phyloP scores from a whole-genome alignment of 2,113 vertebrate genomes.

The Toxotes jaculatrix region DNA sequence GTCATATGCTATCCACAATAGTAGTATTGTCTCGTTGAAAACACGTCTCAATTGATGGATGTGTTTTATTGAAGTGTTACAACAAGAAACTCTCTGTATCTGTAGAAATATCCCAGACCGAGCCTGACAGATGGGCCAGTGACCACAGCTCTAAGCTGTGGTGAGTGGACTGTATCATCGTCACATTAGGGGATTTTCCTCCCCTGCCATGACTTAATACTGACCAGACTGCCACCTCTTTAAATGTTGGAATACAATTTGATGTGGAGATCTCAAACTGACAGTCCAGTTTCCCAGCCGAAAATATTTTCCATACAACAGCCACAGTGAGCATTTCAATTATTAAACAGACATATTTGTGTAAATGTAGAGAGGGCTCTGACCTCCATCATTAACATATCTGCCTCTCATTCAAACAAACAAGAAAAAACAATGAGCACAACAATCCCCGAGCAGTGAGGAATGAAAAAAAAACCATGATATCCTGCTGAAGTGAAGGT shows the following conservation, averaged over 20 bases:
- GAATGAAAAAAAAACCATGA: conserved; percentile 31
- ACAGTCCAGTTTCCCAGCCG: background rate
- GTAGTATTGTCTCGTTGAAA: background rate
- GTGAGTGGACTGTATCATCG: conserved; percentile 70
- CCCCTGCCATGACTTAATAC: conserved; percentile 52
- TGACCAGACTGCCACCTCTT: conserved; percentile 28
- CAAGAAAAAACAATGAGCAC: background rate
- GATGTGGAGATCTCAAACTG: conserved; percentile 13
- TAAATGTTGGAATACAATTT: conserved; percentile 21
- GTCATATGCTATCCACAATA: background rate
- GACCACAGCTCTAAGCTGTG: conserved; percentile 68
- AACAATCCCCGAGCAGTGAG: conserved; percentile 2
- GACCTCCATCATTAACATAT: conserved; percentile 49
- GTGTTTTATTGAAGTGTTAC: background rate
- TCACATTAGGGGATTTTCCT: conserved; percentile 77
- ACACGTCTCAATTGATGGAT: background rate
- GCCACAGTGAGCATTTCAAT: background rate
- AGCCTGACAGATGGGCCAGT: conserved; percentile 70
- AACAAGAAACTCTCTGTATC: conserved; percentile 6
- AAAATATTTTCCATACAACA: background rate
- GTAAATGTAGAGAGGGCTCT: background rate
- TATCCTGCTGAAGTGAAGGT: conserved; percentile 31
- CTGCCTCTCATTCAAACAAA: conserved; percentile 28
- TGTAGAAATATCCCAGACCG: conserved; percentile 34
- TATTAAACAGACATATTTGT: conserved; percentile 1